phyloP scores from a whole-genome alignment of 1,140 invertebrate genomes.

The Eupristina koningsbergeri region DNA sequence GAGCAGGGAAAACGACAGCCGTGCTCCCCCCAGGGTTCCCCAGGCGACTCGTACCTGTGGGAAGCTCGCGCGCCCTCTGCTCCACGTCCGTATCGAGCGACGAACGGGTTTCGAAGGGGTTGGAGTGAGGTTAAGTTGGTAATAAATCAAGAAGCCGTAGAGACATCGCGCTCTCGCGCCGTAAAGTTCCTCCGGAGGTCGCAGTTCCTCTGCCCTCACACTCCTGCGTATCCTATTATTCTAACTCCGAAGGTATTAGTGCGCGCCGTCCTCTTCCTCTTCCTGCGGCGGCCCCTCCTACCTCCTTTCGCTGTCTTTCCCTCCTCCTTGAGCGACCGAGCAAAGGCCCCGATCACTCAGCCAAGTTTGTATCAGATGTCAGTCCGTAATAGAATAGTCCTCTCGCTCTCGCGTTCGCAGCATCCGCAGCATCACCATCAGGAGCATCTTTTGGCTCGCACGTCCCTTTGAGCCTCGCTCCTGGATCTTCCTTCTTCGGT shows the following conservation, averaged over 20 bases:
- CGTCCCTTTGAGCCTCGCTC: slow-evolving; percentile 4
- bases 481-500: slow-evolving; percentile 1
- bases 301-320: background rate
- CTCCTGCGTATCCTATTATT: slow-evolving; percentile 68
- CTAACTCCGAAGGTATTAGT: slow-evolving; percentile 27
- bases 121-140: slow-evolving; percentile 65
- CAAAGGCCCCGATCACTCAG: slow-evolving; percentile 67
- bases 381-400: slow-evolving; percentile 71
- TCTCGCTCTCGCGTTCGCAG: slow-evolving; percentile 56
- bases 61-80: background rate
- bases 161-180: slow-evolving; percentile 58
- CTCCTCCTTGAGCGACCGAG: slow-evolving; percentile 54
- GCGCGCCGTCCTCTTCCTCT: background rate
- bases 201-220: background rate
- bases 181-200: slow-evolving; percentile 65
- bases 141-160: slow-evolving; percentile 72
- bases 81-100: slow-evolving; percentile 55
- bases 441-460: slow-evolving; percentile 22
- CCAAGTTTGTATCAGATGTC: slow-evolving; percentile 71
- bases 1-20: background rate
- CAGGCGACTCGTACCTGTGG: background rate
- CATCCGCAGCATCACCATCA: too few relatives aligned
- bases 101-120: slow-evolving; percentile 60
- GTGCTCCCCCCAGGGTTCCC: background rate
- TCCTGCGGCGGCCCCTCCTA: background rate